Evolutionary conservation across 2,888 invertebrate species (phyloP), one percentile per base, ranked within the genome.

Genomic region (Xanthostigma xanthostigma): DNA sequence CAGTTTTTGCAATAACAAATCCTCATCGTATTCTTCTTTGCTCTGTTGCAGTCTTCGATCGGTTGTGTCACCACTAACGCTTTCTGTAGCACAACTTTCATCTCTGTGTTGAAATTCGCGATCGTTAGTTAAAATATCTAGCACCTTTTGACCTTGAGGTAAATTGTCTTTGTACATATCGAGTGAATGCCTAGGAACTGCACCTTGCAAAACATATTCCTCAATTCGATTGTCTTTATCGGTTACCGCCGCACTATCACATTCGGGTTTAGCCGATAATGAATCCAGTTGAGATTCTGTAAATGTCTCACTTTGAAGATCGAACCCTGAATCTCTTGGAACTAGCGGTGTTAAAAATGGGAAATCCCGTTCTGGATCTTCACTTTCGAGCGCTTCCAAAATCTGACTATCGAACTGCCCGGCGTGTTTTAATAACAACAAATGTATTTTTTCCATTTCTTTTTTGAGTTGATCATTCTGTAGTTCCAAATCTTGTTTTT

Each of bases 381-480:
- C 69, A 45, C 68, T 59, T 46, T 61, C 69, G 41, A 72, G 54
- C 2, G 71, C 70, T 56, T 72, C 71, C 45, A 71, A 64, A 6
- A 72, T 64, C 53, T 67, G 67, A 49, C 72, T 71, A 58, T 81
- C 79, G 63, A 81, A 80, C 57, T 81, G 80, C 0, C 80, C 81
- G 2, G 80, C 79, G 61, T 81, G 81, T 60, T 81, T 81, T 59
- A 81, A 65, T 52, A 82, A 64, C 41, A 81, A 62, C 52, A 76
- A 68, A 58, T 81, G 79, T 41, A 88, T 79, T 57, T 85, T 84
- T 61, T 88, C 88, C 66, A 89, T 82, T 68, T 89, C 88, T 57
- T 78, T 80, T 60, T 84, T 84, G 11, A 86, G 64, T 58, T 85
- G 84, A 12, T 78, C 78, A 53, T 89, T 79, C 62, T 87, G 85